phyloP scores from a whole-genome alignment of 2,113 vertebrate species.

The Bos taurus region DNA sequence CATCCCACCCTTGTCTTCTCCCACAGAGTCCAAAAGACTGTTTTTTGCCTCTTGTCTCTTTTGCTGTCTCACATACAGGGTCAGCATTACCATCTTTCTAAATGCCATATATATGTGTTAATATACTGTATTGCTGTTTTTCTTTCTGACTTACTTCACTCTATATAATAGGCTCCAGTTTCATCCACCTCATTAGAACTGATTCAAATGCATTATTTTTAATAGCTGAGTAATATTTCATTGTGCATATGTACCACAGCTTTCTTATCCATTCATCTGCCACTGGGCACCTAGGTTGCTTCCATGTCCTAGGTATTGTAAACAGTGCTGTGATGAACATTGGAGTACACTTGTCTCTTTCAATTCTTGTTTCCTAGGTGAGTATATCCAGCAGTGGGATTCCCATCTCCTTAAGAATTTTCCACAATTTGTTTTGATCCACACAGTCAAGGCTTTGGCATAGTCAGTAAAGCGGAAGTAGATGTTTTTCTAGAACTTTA shows the following conservation, averaged over 20 bases:
- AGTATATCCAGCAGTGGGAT: background rate
- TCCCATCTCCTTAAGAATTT: background rate
- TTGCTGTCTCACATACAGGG: background rate
- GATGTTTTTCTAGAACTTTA: background rate
- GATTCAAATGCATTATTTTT: background rate
- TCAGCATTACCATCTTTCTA: background rate
- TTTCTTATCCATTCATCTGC: background rate
- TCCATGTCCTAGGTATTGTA: background rate
- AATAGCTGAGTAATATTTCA: background rate
- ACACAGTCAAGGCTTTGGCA: background rate
- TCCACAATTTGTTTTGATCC: background rate
- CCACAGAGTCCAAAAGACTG: background rate
- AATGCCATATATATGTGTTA: background rate
- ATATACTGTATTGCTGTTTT: background rate
- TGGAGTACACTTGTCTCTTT: background rate
- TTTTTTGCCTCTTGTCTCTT: background rate
- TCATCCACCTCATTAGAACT: background rate
- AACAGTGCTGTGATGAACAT: background rate
- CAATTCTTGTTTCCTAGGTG: background rate
- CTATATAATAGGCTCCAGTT: background rate
- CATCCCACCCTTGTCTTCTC: background rate
- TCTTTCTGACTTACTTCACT: background rate
- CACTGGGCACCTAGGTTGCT: background rate
- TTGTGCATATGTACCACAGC: background rate
- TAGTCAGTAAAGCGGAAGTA: background rate